These are phyloP conservation scores for Diplogasteroides magnus DNA, from an alignment of 1,140 invertebrate species.

Conservation along the genomic window DNA sequence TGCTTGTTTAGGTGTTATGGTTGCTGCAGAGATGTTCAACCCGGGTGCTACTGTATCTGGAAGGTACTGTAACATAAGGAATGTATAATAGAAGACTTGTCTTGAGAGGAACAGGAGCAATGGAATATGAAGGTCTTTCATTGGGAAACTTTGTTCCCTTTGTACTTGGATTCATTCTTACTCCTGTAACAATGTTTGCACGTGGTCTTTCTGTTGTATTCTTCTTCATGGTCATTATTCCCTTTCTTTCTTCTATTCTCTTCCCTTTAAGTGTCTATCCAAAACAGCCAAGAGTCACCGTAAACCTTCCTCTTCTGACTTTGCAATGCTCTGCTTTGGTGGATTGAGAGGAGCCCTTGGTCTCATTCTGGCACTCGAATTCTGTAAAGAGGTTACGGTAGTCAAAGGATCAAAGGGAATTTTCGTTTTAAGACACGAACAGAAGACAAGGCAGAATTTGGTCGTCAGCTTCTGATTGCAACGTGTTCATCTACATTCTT, in stretches of 20 bases:
- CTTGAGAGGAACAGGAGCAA: too few species aligned
- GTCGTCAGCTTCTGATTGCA: background rate
- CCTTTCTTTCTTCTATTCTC: too few species aligned
- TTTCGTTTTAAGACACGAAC: background rate
- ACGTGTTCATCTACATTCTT: background rate
- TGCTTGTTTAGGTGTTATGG: background rate
- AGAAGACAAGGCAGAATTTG: background rate
- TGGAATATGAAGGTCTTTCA: too few species aligned
- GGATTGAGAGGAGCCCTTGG: constrained; percentile 18
- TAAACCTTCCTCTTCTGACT: constrained; percentile 1
- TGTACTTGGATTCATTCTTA: constrained; percentile 5
- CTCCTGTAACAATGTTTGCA: constrained; percentile 9
- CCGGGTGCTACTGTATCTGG: too few species aligned
- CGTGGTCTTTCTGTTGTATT: constrained; percentile 7
- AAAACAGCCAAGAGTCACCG: background rate
- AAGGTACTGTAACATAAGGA: too few species aligned
- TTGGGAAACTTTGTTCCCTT: too few species aligned
- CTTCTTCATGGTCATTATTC: too few species aligned
- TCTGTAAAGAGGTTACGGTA: background rate
- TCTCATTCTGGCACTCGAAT: constrained; percentile 14
- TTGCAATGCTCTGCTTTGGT: constrained; percentile 18
- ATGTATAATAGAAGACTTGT: too few species aligned
- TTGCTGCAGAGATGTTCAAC: constrained; percentile 9
- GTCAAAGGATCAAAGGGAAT: background rate
- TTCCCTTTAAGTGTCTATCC: too few species aligned